Conservation (phyloP, 1,140 invertebrate genomes). For the Zophobas morio region DNA sequence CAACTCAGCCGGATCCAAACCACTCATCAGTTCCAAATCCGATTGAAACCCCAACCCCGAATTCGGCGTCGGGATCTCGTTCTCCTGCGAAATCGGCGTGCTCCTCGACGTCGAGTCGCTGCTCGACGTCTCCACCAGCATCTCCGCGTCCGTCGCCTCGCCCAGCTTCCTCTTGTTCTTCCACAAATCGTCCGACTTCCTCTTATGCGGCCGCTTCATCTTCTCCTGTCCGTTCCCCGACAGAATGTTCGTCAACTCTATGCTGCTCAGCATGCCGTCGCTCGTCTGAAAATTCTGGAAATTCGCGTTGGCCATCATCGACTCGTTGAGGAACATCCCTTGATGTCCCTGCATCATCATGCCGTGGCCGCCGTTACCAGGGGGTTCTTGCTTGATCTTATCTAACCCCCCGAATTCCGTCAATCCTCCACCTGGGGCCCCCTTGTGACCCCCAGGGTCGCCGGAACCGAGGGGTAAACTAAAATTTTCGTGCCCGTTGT, state of each 20-base stretch:
- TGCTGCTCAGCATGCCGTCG: slow-evolving; percentile 61
- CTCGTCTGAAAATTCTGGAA: slow-evolving; percentile 63
- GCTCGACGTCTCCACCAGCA: slow-evolving; percentile 75
- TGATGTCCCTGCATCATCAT: slow-evolving; percentile 63
- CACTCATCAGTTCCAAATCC: slow-evolving; percentile 75
- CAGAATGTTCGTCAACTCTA: slow-evolving; percentile 64
- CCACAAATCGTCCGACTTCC: slow-evolving; percentile 71
- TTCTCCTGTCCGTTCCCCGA: slow-evolving; percentile 58
- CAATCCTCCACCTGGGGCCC: slow-evolving; percentile 67
- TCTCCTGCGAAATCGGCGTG: slow-evolving; percentile 71
- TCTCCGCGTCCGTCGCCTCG: slow-evolving; percentile 66
- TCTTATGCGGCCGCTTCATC: slow-evolving; percentile 65
- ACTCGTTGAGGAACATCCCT: slow-evolving; percentile 64
- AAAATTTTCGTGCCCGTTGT: slow-evolving; percentile 67
- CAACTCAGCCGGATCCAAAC: slow-evolving; percentile 73
- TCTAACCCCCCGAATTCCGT: slow-evolving; percentile 70
- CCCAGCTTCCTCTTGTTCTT: slow-evolving; percentile 71
- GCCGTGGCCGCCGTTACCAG: slow-evolving; percentile 66
- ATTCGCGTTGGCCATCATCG: slow-evolving; percentile 62
- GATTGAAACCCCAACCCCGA: slow-evolving; percentile 75
- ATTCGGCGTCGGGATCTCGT: slow-evolving; percentile 70
- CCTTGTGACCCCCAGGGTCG: slow-evolving; percentile 67
- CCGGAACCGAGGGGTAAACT: slow-evolving; percentile 67
- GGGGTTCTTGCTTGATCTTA: slow-evolving; percentile 72
- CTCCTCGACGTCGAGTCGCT: slow-evolving; percentile 76